These are phyloP conservation scores for Lacerta viridis DNA, from an alignment of 2,797 vertebrate species.

Conservation along the genomic window DNA sequence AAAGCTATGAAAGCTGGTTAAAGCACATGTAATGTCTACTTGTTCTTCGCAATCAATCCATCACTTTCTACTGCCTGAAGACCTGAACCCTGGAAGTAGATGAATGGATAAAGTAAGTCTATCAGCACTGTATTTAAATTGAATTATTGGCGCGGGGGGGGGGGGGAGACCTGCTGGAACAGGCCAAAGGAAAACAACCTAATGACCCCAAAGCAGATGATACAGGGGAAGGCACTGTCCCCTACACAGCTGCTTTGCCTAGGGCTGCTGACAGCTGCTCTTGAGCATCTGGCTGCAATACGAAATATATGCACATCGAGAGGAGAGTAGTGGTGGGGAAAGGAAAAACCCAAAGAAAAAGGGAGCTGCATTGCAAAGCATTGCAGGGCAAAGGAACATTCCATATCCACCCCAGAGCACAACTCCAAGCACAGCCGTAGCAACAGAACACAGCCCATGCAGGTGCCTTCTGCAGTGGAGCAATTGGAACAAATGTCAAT, in stretches of 20 bases:
- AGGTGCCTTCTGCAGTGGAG: not conserved
- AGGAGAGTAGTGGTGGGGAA: not conserved
- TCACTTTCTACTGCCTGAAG: not conserved
- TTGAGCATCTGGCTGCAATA: not conserved
- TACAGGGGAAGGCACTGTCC: not conserved
- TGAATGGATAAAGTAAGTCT: not conserved
- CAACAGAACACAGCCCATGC: not conserved
- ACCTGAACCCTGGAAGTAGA: not conserved
- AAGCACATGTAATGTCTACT: too few species aligned
- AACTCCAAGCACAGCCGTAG: not conserved
- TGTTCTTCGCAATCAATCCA: slow-evolving; percentile 7
- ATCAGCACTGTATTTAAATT: not conserved
- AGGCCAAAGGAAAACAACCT: not conserved
- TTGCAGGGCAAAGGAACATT: not conserved
- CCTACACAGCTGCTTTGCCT: not conserved
- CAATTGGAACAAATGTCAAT: not conserved
- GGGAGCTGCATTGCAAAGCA: not conserved
- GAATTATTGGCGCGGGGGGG: too few species aligned
- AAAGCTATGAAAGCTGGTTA: too few species aligned
- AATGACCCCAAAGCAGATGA: not conserved
- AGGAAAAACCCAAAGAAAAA: not conserved
- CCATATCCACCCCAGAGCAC: not conserved
- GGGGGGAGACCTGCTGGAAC: not conserved
- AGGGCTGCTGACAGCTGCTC: not conserved
- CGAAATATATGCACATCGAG: not conserved